Base-by-base conservation (phyloP, 2,888 invertebrate species). In the Xylocampa areola region DNA sequence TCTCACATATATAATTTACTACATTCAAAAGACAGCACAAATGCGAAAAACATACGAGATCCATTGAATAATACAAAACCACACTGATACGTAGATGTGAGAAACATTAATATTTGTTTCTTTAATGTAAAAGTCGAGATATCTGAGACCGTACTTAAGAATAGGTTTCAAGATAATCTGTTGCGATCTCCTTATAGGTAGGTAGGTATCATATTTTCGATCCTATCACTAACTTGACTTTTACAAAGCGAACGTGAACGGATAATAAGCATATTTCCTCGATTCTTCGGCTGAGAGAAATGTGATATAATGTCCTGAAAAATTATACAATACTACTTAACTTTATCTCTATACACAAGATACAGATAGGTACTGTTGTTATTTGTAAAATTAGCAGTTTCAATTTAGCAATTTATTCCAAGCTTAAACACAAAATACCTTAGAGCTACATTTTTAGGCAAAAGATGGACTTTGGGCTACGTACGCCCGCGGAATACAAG, bases 181-280 rank as follows among this genome's bases (percentile, higher is more conserved):
- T 41, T 32, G 23, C 13, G 21, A 50, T 41, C 19, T 47, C 3
- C 16, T 21, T 25, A 10, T 35, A 36, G 14, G 13, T 47, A 30
- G 48, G 11, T 35, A 36, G 14, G 13, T 47, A 30, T 52, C 44
- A 64, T 19, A 45, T 45, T 53, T 58, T 62, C 33, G n/a, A 45
- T 50, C 36, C 27, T 35, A 10, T 0, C 21, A n/a, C 23, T 25
- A 25, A 36, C 43, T 61, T 44, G 53, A 68, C 21, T 4, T 37
- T 66, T 33, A 59, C 41, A 51, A 59, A 68, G 48, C 11, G 23
- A n/a, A 3, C 2, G 16, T n/a, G n/a, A n/a, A n/a, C n/a, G 41
- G 55, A 68, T 68, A 62, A 49, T 49, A 44, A 62, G 16, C 21
- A 40, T 25, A 23, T 63, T 21, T 21, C 13, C 32, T 19, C 29